Evolutionary conservation across 2,113 vertebrate genomes (phyloP).

Genomic region (Pseudorectes ferrugineus): DNA sequence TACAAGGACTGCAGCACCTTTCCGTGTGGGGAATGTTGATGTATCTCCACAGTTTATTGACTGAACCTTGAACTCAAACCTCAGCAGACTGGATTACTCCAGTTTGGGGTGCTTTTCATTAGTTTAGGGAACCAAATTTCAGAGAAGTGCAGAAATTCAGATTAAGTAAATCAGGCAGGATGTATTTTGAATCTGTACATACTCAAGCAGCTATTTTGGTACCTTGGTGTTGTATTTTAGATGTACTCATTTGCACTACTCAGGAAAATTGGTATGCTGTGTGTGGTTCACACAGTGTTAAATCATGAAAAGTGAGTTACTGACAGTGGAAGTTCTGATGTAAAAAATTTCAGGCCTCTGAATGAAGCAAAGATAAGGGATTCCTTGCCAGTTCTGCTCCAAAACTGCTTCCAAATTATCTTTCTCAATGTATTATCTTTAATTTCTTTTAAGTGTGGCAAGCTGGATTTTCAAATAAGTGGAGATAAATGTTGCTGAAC

Average conservation of each 20-base stretch:
- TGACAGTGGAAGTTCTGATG: neutral
- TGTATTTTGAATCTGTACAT: neutral
- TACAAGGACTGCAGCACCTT: neutral
- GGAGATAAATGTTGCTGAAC: neutral
- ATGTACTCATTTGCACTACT: neutral
- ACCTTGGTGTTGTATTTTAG: neutral
- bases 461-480: neutral
- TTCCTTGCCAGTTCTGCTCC: neutral
- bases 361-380: neutral
- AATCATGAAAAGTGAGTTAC: neutral
- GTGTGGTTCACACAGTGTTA: neutral
- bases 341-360: neutral
- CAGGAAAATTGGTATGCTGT: neutral
- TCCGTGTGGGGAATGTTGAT: rapidly evolving
- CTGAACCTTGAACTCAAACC: neutral
- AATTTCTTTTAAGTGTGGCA: neutral
- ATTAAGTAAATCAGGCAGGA: neutral
- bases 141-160: neutral
- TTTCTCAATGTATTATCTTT: neutral
- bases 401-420: neutral
- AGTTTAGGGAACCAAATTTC: neutral
- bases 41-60: neutral
- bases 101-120: neutral
- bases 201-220: neutral
- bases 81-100: neutral